Evolutionary conservation across 53 echinoderm and acorn worm species (phyloP), one percentile per base, ranked within the genome.

Genomic region (Luidia sarsii): DNA sequence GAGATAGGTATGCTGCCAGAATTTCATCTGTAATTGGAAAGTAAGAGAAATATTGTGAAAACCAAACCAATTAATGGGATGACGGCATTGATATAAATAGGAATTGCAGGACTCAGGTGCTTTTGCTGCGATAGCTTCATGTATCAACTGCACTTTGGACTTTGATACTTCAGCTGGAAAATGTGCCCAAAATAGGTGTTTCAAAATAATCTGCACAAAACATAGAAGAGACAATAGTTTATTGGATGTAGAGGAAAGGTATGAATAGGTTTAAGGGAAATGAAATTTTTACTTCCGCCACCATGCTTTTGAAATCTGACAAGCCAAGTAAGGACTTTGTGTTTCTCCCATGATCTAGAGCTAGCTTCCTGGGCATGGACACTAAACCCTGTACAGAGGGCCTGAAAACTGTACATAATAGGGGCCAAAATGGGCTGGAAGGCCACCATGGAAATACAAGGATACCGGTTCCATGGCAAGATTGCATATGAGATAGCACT

Each of bases 301-400:
- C 19, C 3, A 3, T 3, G 18, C 28, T 29, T 9, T 15, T 25
- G 9, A 73, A 28, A 0, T 3, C 3, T 50, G 33, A 15, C 10
- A 59, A 57, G 7, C 75, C 75, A 1, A 57, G 25, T 16, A 57
- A 22, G 38, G 41, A 72, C 53, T 72, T 72, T 14, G 2, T 28
- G 36, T 72, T 56, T 35, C 54, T 55, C 4, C 55, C 72, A 3
- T 21, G 33, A 22, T 36, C 16, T 9, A 72, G n/a, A n/a, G n/a
- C n/a, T n/a, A n/a, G n/a, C n/a, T n/a, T n/a, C n/a, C n/a, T n/a
- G n/a, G n/a, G n/a, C n/a, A n/a, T n/a, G n/a, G n/a, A n/a, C n/a
- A n/a, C n/a, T n/a, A n/a, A n/a, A n/a, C n/a, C n/a, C n/a, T n/a
- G n/a, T n/a, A n/a, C n/a, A n/a, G n/a, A n/a, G n/a, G n/a, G n/a